phyloP scores from a whole-genome alignment of 1,140 invertebrate genomes.

The Ceratosolen solmsi region DNA sequence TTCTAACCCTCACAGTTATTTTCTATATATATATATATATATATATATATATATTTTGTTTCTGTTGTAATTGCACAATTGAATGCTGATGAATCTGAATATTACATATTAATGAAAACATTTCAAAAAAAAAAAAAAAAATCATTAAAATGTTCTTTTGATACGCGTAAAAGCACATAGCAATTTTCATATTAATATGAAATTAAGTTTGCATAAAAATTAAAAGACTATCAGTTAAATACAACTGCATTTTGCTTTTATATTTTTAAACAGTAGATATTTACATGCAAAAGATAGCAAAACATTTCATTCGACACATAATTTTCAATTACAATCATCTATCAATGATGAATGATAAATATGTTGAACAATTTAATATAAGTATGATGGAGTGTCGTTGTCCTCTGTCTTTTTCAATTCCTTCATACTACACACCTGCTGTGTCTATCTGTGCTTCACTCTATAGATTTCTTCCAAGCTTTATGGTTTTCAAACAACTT shows the following conservation, averaged over 20 bases:
- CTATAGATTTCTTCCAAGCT: background rate
- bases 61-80: no score
- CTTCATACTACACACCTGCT: constrained; percentile 24
- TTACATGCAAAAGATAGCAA: background rate
- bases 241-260: background rate
- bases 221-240: background rate
- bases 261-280: background rate
- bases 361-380: constrained; percentile 58
- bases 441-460: background rate
- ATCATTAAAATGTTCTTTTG: no score
- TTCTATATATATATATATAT: no score
- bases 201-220: no score
- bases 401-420: background rate
- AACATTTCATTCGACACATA: background rate
- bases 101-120: no score
- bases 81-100: no score
- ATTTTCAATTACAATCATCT: constrained; percentile 62
- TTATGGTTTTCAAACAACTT: background rate
- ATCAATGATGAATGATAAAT: constrained; percentile 57
- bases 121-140: no score
- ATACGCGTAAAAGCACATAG: background rate
- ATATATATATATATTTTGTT: no score
- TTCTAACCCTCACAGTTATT: no score
- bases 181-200: no score
- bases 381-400: constrained; percentile 58